Percentiles rank a stretch among this genome's conserved stretches.
Conservation (phyloP, 2,113 vertebrate genomes). For the Nettapus auritus region DNA sequence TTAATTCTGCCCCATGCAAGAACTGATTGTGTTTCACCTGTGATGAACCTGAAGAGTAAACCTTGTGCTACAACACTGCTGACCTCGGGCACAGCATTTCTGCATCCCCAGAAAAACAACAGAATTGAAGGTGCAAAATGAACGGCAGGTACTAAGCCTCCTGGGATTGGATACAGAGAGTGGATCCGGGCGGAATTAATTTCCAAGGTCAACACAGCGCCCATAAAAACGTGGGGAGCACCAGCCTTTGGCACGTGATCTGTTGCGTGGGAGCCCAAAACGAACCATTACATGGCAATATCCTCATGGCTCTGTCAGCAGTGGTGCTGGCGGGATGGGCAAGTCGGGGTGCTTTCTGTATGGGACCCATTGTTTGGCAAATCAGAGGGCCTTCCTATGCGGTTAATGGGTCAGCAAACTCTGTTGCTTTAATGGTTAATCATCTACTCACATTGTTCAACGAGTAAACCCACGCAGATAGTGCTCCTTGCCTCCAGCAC, state of each 20-base stretch:
- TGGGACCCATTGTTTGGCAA: slow-evolving; percentile 15
- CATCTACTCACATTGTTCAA: slow-evolving; percentile 55
- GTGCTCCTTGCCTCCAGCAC: background rate
- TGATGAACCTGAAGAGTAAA: background rate
- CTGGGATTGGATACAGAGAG: fast-evolving
- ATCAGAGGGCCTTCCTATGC: slow-evolving; percentile 15
- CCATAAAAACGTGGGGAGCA: background rate
- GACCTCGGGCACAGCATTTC: background rate
- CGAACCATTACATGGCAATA: background rate
- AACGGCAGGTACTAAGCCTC: background rate
- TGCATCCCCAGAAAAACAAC: background rate
- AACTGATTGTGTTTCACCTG: background rate
- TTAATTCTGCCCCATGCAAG: background rate
- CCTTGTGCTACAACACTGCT: background rate
- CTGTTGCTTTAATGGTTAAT: slow-evolving; percentile 74
- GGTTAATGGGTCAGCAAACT: slow-evolving; percentile 69
- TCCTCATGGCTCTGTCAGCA: background rate
- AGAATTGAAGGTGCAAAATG: background rate
- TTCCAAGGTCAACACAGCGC: background rate
- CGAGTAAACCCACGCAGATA: slow-evolving; percentile 32
- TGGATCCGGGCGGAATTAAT: background rate
- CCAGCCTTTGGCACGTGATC: fast-evolving
- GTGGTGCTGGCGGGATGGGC: background rate
- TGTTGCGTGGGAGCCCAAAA: background rate
- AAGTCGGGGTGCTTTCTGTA: background rate